These are phyloP conservation scores for Cryptoblepharus egeriae DNA, from an alignment of 2,797 vertebrate species.

Conservation along the genomic window DNA sequence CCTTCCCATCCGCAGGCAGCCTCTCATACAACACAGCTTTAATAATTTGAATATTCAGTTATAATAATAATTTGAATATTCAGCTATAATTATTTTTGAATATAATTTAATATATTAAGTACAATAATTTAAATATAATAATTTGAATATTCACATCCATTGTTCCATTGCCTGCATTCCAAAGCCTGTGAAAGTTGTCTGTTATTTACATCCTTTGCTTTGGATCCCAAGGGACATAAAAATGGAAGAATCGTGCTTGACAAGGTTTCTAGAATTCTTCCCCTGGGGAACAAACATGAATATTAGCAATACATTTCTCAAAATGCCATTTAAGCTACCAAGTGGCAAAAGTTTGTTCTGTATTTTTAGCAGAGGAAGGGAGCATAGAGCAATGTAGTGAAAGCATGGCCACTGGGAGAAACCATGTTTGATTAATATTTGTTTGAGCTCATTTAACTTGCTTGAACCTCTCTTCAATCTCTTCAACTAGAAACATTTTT, in stretches of 20 bases:
- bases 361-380: not conserved
- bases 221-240: not conserved
- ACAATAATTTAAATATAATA: no score
- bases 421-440: not conserved
- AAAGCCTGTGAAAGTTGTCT: no score
- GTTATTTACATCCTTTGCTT: constrained; percentile 9
- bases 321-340: not conserved
- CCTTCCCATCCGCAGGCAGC: no score
- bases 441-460: not conserved
- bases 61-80: no score
- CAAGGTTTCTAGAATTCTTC: constrained; percentile 1
- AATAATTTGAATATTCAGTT: no score
- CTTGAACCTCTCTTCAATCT: not conserved
- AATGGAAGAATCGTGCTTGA: not conserved
- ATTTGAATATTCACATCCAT: not conserved
- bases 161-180: not conserved
- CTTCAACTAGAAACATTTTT: not conserved
- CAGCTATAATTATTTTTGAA: no score
- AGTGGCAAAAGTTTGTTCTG: not conserved
- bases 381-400: not conserved
- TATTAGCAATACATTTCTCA: not conserved
- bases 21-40: no score
- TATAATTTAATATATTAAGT: no score
- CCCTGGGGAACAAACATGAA: not conserved
- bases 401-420: constrained; percentile 10